A percentile compares a stretch with the other conserved stretches of the same genome.
Conservation (phyloP, 1,140 invertebrate genomes). For the Cherax destructor region DNA sequence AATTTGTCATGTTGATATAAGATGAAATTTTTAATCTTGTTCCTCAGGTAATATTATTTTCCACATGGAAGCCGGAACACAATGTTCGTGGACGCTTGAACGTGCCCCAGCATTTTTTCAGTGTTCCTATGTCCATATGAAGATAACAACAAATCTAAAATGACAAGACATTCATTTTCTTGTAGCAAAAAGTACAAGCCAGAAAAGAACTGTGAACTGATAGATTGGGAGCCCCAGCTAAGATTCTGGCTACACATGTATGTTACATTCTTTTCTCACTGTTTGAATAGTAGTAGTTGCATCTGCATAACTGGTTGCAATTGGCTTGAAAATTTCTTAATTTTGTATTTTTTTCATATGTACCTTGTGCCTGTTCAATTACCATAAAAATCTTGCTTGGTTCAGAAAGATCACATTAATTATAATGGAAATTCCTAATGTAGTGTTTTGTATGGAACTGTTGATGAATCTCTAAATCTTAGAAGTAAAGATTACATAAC, state of each 20-base stretch:
- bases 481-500: too few relatives aligned
- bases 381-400: too few relatives aligned
- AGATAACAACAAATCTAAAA: conserved; percentile 94
- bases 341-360: too few relatives aligned
- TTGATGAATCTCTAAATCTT: too few relatives aligned
- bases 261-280: neutral
- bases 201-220: conserved; percentile 88
- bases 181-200: conserved; percentile 94
- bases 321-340: too few relatives aligned
- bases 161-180: conserved; percentile 90
- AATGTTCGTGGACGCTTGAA: conserved; percentile 86
- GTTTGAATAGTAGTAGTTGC: neutral
- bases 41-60: conserved; percentile 84
- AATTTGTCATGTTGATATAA: too few relatives aligned
- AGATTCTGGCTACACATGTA: conserved; percentile 81
- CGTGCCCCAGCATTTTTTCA: conserved; percentile 91
- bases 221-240: conserved; percentile 95
- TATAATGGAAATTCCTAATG: too few relatives aligned
- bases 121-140: conserved; percentile 96
- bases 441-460: too few relatives aligned
- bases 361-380: too few relatives aligned
- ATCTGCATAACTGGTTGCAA: too few relatives aligned
- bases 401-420: too few relatives aligned
- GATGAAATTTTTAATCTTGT: too few relatives aligned
- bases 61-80: conserved; percentile 95